phyloP scores from a whole-genome alignment of 2,113 vertebrate genomes.

The Halcyon senegalensis region DNA sequence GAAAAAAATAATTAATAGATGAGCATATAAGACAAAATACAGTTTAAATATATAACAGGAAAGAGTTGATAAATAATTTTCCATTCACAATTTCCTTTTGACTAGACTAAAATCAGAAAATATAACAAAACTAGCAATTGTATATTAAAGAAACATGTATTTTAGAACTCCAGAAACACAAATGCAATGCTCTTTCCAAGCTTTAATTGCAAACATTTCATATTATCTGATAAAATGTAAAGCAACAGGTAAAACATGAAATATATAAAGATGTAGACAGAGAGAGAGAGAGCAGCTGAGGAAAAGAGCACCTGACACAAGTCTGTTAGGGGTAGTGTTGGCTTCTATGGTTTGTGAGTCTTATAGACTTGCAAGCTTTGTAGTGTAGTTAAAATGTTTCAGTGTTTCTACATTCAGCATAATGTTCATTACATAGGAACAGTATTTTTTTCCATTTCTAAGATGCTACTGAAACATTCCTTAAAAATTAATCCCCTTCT shows the following conservation, averaged over 20 bases:
- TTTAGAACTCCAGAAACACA: neutral
- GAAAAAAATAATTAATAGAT: neutral
- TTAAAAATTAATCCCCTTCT: neutral
- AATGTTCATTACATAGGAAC: neutral
- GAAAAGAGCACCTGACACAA: neutral
- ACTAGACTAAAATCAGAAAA: neutral
- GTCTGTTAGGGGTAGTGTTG: neutral
- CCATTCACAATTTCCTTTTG: neutral
- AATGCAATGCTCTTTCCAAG: neutral
- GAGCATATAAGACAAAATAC: neutral
- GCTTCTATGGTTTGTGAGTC: neutral
- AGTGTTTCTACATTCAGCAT: neutral
- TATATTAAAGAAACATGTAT: neutral
- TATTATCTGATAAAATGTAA: neutral
- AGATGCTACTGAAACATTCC: neutral
- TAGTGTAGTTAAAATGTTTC: accelerated
- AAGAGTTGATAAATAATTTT: neutral
- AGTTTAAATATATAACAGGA: neutral
- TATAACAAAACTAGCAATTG: neutral
- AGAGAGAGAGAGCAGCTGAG: neutral
- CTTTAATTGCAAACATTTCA: neutral
- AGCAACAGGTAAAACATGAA: neutral
- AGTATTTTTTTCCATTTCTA: neutral
- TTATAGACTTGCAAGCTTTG: neutral
- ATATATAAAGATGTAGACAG: neutral